Evolutionary conservation across 2,888 invertebrate genomes (phyloP).

Genomic region (Agrilus biguttatus): DNA sequence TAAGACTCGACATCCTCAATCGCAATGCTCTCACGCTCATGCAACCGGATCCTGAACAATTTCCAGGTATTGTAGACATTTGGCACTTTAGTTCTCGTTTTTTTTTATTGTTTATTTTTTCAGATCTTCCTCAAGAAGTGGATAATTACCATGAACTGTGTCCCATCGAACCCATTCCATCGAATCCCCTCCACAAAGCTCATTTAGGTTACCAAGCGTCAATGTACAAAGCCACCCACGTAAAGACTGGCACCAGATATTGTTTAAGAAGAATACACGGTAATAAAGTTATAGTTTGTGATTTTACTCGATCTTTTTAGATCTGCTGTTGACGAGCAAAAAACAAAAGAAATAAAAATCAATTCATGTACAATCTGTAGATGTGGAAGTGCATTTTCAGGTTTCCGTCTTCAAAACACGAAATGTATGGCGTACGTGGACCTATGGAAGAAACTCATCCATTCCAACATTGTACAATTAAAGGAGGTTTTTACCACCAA

Average conservation of each 20-base stretch:
- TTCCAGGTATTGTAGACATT: conserved; percentile 30
- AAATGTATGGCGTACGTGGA: conserved; percentile 79
- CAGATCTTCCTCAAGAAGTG: conserved; percentile 73
- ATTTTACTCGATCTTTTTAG: not conserved
- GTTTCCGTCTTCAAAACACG: conserved; percentile 64
- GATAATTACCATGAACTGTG: conserved; percentile 82
- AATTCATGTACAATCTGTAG: not conserved
- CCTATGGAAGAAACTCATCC: conserved; percentile 88
- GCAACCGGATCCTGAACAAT: conserved; percentile 54
- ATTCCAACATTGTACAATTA: conserved; percentile 87
- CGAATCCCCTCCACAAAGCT: conserved; percentile 44
- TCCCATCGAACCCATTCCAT: conserved; percentile 60
- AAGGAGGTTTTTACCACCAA: conserved; percentile 90
- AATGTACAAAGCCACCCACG: conserved; percentile 79
- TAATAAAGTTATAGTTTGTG: conserved; percentile 16
- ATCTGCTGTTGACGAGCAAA: not conserved
- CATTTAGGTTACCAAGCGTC: conserved; percentile 64
- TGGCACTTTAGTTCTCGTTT: not conserved
- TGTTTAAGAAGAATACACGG: conserved; percentile 83
- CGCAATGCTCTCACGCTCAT: conserved; percentile 58
- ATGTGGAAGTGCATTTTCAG: conserved; percentile 30
- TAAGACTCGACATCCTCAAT: conserved; percentile 63
- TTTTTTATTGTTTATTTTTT: conserved; percentile 4
- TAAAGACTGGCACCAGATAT: conserved; percentile 72
- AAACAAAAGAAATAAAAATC: too few relatives aligned